Percentiles rank a stretch among this genome's conserved stretches.
These are phyloP conservation scores for Anastrepha obliqua DNA, from an alignment of 1,140 invertebrate species.

Conservation along the genomic window DNA sequence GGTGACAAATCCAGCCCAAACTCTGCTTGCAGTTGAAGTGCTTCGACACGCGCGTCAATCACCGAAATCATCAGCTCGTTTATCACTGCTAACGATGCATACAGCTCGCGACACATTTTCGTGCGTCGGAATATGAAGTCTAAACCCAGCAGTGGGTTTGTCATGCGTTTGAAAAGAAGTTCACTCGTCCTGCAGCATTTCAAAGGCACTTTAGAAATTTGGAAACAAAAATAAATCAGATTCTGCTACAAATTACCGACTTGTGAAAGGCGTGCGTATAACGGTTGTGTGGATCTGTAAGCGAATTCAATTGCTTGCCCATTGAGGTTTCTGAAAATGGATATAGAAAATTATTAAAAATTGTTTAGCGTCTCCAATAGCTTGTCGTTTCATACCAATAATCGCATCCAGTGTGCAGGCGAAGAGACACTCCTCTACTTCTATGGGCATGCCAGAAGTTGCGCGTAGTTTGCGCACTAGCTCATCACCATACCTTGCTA, in stretches of 20 bases:
- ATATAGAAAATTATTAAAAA: background rate
- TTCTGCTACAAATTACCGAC: conserved; percentile 24
- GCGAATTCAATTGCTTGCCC: conserved; percentile 65
- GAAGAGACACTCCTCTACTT: conserved; percentile 67
- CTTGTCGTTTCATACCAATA: conserved; percentile 61
- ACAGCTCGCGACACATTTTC: conserved; percentile 60
- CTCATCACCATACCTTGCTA: conserved; percentile 61
- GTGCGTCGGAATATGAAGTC: conserved; percentile 66
- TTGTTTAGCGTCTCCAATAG: background rate
- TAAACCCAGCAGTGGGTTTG: conserved; percentile 65
- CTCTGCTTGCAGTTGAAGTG: conserved; percentile 37
- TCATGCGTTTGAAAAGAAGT: conserved; percentile 70
- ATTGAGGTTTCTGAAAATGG: conserved; percentile 66
- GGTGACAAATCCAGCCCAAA: too few relatives aligned
- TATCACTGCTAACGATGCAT: conserved; percentile 62
- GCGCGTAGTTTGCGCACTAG: conserved; percentile 59
- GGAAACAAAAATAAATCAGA: background rate
- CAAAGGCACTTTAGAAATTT: background rate
- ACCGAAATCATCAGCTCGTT: conserved; percentile 64
- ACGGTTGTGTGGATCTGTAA: conserved; percentile 58
- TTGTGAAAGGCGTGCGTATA: conserved; percentile 63
- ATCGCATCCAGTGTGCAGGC: conserved; percentile 69
- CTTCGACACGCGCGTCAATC: conserved; percentile 59
- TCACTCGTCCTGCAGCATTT: conserved; percentile 58
- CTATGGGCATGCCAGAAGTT: conserved; percentile 56